Base-by-base conservation (phyloP, 2,888 invertebrate genomes). In the Himalopsyche japonica region DNA sequence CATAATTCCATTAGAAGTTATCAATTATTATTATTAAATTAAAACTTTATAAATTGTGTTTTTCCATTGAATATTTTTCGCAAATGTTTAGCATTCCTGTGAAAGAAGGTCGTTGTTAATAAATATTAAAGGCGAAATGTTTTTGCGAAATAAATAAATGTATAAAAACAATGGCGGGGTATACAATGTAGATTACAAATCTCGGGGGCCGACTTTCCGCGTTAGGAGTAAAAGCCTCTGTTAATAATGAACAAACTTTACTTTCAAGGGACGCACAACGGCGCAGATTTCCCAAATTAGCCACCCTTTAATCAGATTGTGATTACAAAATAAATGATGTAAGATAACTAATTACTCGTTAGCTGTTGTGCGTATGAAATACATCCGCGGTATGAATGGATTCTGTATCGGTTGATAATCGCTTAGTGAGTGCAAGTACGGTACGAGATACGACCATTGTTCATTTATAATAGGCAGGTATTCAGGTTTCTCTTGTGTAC, bases 191-290 rank as follows among this genome's bases (percentile, higher is more conserved):
- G 70, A 70, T 70, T 70, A 70, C 70, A 70, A 70, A 70, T 70
- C 70, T 70, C 70, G 70, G 70, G 70, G 70, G 70, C 15, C 20
- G 70, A 70, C 70, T 70, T 70, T 70, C 70, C 70, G 70, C 70
- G 70, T 70, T 70, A 70, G 70, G 70, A 70, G 70, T 70, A 70
- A 70, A 70, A 70, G 70, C 70, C 70, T 70, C 70, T 70, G 70
- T 30, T 70, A 70, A 70, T 70, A 70, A 70, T 70, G 70, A 70
- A 70, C 70, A 70, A 70, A 70, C 70, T 70, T 70, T 70, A 70
- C 30, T 70, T 70, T 70, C 27, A 27, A 70, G 70, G 70, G 70
- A 70, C 70, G 70, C 70, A 70, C 70, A 70, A 30, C 20, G 70
- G 27, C 10, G 8, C 70, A 70, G 7, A 70, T 70, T 43, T 70